Evolutionary conservation across 2,888 invertebrate genomes (phyloP), one percentile per base, ranked within the genome.

Genomic region (Keiferia lycopersicella): DNA sequence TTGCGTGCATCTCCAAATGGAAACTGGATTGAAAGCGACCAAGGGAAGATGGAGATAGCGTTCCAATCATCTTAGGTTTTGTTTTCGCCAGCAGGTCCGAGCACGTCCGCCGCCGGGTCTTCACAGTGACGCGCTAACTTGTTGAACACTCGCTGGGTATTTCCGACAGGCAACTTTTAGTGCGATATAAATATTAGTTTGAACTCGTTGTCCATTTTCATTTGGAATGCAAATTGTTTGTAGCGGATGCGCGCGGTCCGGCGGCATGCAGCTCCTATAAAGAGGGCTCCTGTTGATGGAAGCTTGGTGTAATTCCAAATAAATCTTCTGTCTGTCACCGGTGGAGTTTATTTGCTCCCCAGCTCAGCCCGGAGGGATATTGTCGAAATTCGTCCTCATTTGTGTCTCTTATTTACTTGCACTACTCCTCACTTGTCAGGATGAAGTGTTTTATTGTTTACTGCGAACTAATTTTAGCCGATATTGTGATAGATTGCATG

Each of bases 371-470:
- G 59, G 61, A 38, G 62, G 62, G 68, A 67, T 68, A 71, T 71
- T 72, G 71, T 71, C 69, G 68, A 71, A 72, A 75, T 71, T 72
- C 59, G 65, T 73, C 67, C 69, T 72, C 68, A 70, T 71, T 74
- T 71, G 67, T 67, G 65, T 62, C 62, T 62, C 69, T 60, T 60
- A 45, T 68, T 69, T 71, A 68, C 72, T 73, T 68, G 60, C 64
- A 64, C 56, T 50, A 61, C 61, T 18, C 57, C 61, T 63, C 66
- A 67, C 67, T 67, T 67, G 63, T 66, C 67, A 65, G 51, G 62
- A 62, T 68, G 65, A 65, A 58, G 45, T 63, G 59, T 65, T 63
- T 65, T 67, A 64, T 67, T 64, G 64, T 53, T 59, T 34, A 64
- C 60, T 34, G 45, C 20, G 20, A 30, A 38, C 22, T 41, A 12